Conservation (phyloP, 1,140 invertebrate species). For the Drosophila melanogaster region Release_6_plus_ISO1_MT NT_033777.3:25211001-25211500, state of each 20-base stretch:
- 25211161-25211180: slow-evolving; percentile 11
- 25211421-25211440: slow-evolving; percentile 30
- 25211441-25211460: slow-evolving; percentile 28
- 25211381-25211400: slow-evolving; percentile 6
- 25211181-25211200: slow-evolving; percentile 2
- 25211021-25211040: too few relatives aligned
- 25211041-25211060: slow-evolving; percentile 5
- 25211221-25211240: not conserved
- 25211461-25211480: slow-evolving; percentile 3
- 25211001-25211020: slow-evolving; percentile 88
- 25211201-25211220: slow-evolving; percentile 2
- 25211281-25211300: slow-evolving; percentile 77
- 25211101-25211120: not conserved
- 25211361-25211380: slow-evolving; percentile 16
- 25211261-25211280: slow-evolving; percentile 85
- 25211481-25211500: slow-evolving; percentile 3
- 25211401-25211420: slow-evolving; percentile 8
- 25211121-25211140: not conserved
- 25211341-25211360: slow-evolving; percentile 65
- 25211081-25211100: not conserved
- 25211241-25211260: slow-evolving; percentile 80
- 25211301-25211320: slow-evolving; percentile 67
- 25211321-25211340: slow-evolving; percentile 71
- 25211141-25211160: slow-evolving; percentile 2
- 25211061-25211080: not conserved